These are phyloP conservation scores for Aurelia aurita complex sp. Pacific DNA, from an alignment of 30 jellyfish, hydroid and myxozoan genomes.

Conservation along the genomic window DNA sequence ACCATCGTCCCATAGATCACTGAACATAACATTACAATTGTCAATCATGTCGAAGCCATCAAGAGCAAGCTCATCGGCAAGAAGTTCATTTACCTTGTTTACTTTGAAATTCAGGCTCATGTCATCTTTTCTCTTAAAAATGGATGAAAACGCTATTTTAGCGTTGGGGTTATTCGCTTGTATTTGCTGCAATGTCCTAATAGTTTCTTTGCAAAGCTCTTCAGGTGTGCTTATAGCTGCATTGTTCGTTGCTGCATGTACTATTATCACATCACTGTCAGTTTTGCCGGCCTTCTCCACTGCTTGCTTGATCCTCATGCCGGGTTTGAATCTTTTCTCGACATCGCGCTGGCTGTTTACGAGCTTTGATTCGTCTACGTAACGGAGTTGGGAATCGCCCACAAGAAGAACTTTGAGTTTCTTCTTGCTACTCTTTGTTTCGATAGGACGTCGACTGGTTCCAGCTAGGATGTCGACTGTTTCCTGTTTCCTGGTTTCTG, in stretches of 20 bases:
- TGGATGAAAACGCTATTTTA: background rate
- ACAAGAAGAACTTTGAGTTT: constrained; percentile 6
- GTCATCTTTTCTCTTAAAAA: constrained; percentile 9
- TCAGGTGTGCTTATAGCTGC: constrained; percentile 2
- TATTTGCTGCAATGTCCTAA: background rate
- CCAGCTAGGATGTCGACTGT: background rate
- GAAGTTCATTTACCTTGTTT: constrained; percentile 2
- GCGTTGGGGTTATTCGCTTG: constrained; percentile 9
- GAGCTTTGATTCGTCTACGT: background rate
- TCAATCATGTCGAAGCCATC: constrained; percentile 13
- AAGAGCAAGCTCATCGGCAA: background rate
- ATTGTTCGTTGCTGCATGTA: constrained; percentile 11
- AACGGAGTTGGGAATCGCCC: constrained; percentile 2
- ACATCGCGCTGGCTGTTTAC: background rate
- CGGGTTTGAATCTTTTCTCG: background rate
- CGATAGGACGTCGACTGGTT: background rate
- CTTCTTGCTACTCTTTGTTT: constrained; percentile 2
- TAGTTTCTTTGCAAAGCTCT: background rate
- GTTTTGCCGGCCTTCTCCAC: background rate
- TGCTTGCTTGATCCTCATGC: background rate
- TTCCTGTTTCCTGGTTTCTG: too few relatives aligned
- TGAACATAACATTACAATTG: constrained; percentile 29
- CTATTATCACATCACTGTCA: constrained; percentile 1
- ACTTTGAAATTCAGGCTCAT: background rate
- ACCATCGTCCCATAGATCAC: constrained; percentile 36